Base-by-base conservation (phyloP, 2,888 invertebrate species). In the Acleris literana region DNA sequence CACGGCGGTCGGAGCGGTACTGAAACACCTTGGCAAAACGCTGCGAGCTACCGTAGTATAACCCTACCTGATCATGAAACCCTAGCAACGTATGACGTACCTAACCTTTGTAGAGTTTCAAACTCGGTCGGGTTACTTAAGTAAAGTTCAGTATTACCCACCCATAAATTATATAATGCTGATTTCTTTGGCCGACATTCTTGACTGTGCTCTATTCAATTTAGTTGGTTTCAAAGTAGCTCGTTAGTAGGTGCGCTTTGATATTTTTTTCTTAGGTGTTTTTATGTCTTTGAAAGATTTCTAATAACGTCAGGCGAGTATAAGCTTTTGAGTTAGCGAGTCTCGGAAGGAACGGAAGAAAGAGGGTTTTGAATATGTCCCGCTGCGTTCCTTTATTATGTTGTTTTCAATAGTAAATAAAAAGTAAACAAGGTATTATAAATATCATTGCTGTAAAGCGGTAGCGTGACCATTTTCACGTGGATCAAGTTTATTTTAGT, bases 11-110 rank as follows among this genome's bases (percentile, higher is more conserved):
- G 46, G 33, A 18, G 13, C 46, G 33, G 62, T 52, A 66, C 66
- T 66, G 66, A 66, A 44, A 48, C 62, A 57, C 61, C 66, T 61
- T 44, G 2, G 20, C 39, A 3, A 57, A 46, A 57, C 44, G 44
- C 44, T 43, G 17, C 56, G 29, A 48, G 60, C 56, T 65, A 65
- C 65, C 65, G 65, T 65, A 65, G 65, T 65, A 65, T 56, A 65
- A 65, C 60, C 60, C 60, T 16, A 33, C 22, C 17, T 16, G 49
- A 56, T 65, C 9, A 16, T n/a, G 33, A 18, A 65, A 22, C 44
- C 25, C 44, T 18, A n/a, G 16, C 4, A 46, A 7, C 29, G 39
- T 13, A 39, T 13, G 39, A 13, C 5, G 5, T n/a, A 25, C 5
- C 6, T 13, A 6, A n/a, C 13, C 4, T 49, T 52, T 33, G 51